Evolutionary conservation across 2,113 vertebrate genomes (phyloP).

Genomic region (Oriolus oriolus): DNA sequence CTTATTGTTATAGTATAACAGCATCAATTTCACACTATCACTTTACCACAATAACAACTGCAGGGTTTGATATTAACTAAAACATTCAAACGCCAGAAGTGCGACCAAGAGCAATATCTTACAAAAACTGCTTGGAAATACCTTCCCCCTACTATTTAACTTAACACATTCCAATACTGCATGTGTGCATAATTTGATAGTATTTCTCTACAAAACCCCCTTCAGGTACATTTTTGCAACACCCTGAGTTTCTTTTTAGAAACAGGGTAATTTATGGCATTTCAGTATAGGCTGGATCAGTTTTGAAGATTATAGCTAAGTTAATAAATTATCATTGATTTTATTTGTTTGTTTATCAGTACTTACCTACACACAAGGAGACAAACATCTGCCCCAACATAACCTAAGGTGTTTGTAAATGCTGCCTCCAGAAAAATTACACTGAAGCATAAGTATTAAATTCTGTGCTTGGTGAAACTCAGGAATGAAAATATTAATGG

Average conservation of each 20-base stretch:
- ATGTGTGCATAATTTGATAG: neutral
- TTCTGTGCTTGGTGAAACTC: neutral
- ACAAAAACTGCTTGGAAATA: neutral
- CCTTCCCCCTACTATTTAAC: neutral
- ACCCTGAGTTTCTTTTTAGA: neutral
- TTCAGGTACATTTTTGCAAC: neutral
- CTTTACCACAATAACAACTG: conserved; percentile 73
- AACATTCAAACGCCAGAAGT: conserved; percentile 48
- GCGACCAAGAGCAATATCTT: conserved; percentile 29
- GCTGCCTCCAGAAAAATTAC: neutral
- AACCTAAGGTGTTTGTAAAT: neutral
- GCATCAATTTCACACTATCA: conserved; percentile 81
- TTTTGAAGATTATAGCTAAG: neutral
- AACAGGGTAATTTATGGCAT: neutral
- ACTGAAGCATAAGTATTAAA: neutral
- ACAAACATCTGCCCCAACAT: neutral
- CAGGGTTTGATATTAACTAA: conserved; percentile 71
- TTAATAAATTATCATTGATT: neutral
- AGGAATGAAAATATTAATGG: neutral
- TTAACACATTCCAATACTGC: neutral
- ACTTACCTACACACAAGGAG: neutral
- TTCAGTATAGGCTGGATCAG: neutral
- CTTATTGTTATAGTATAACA: conserved; percentile 80
- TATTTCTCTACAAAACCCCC: neutral
- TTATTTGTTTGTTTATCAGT: neutral